A percentile compares a stretch with the other conserved stretches of the same genome.
phyloP scores from a whole-genome alignment of 2,797 vertebrate species.

The Lacerta bilineata region DNA sequence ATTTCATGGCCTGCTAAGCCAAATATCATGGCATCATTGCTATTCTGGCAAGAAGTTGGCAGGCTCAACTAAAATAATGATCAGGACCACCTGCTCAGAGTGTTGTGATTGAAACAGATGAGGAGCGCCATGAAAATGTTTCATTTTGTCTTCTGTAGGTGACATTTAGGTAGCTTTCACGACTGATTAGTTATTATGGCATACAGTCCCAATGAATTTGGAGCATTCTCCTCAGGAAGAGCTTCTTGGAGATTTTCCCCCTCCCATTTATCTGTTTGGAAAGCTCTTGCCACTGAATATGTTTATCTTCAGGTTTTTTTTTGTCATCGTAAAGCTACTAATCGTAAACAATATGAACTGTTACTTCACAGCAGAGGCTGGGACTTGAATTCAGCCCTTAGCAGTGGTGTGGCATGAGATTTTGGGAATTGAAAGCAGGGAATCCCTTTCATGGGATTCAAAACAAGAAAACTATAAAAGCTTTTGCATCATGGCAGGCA shows the following conservation, averaged over 20 bases:
- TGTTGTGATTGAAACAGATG: constrained; percentile 61
- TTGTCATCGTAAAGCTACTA: background rate
- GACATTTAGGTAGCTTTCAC: constrained; percentile 50
- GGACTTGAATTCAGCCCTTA: background rate
- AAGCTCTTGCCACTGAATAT: background rate
- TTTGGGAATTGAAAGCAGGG: no score
- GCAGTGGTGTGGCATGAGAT: background rate
- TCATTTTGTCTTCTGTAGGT: constrained; percentile 61
- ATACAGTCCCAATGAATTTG: background rate
- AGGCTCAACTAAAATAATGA: constrained; percentile 49
- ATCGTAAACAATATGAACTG: background rate
- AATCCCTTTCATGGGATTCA: background rate
- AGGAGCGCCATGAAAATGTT: constrained; percentile 52
- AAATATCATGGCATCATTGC: constrained; percentile 25
- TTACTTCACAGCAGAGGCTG: background rate
- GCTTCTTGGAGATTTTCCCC: background rate
- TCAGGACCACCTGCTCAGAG: constrained; percentile 70
- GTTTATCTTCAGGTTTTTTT: background rate
- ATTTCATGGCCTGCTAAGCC: constrained; percentile 20
- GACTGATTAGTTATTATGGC: constrained; percentile 19
- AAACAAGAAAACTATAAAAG: background rate
- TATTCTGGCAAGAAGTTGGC: constrained; percentile 45
- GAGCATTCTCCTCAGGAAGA: background rate
- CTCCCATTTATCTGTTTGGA: background rate
- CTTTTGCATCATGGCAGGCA: background rate